Base-by-base conservation (phyloP, 2,113 vertebrate genomes). In the Dissostichus mawsoni region DNA sequence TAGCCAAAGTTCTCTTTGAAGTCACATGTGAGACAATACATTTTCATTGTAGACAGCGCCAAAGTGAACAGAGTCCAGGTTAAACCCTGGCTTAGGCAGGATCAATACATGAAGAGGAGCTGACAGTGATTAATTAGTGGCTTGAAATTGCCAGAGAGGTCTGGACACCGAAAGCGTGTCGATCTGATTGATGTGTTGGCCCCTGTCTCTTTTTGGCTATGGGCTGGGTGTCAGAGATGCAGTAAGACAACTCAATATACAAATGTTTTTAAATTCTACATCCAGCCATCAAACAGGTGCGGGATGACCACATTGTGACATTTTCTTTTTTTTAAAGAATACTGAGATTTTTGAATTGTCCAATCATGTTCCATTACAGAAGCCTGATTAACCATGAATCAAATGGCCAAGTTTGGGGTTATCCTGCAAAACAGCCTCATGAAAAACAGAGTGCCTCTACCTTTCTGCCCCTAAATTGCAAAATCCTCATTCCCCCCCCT, bases 181-280 rank as follows among this genome's bases (percentile, higher is more conserved):
- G 81, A 8, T 59, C 56, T 88, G 89, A 87, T 70, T 75, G 80
- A 92, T 89, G 82, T 41, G 53, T 58, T 76, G 62, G 83, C 61
- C 56, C 69, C 71, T 68, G 64, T 69, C 45, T 13, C 6, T 29
- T 25, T 41, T 52, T 79, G 81, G 63, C 83, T 73, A 41, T 57
- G 5, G 29, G 48, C 58, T 76, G 16, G 20, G 51, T 69, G 61
- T 65, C 74, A 80, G 57, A 56, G 66, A 70, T 62, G 63, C 53
- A 58, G 72, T 20, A 17, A 48, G 25, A 71, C 36, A 69, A 63
- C 64, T 78, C 41, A 81, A 33, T 51, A 73, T 18, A 20, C 63
- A 76, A 47, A 74, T 66, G 44, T 58, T 41, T 41, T 41, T 74
- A 61, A 67, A 83, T 44, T 11, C 20, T 62, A 58, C 5, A 68